Evolutionary conservation across 2,888 invertebrate genomes (phyloP).

Genomic region (Pollenia angustigena): DNA sequence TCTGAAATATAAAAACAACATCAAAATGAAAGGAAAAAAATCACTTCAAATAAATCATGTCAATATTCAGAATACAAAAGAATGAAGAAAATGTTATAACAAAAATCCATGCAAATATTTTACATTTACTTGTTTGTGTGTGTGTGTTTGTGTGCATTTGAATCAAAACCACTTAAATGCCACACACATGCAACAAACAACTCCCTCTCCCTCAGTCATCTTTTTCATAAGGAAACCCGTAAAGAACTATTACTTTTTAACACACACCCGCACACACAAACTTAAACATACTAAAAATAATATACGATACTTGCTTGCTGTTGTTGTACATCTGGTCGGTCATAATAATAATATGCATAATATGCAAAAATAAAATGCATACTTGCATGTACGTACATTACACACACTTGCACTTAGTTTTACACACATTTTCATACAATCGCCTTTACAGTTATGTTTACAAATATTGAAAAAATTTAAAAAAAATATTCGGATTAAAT

Average conservation of each 20-base stretch:
- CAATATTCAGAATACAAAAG: constrained; percentile 63
- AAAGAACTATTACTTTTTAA: constrained; percentile 50
- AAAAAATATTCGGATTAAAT: constrained; percentile 11
- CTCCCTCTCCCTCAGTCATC: constrained; percentile 17
- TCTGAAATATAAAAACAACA: constrained; percentile 34
- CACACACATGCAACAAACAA: constrained; percentile 51
- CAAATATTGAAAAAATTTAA: constrained; percentile 6
- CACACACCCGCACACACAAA: not conserved
- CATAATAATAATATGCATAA: constrained; percentile 70
- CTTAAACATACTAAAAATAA: constrained; percentile 7
- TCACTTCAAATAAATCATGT: constrained; percentile 72
- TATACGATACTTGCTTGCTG: constrained; percentile 22
- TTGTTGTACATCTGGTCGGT: constrained; percentile 59
- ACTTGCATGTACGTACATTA: not conserved
- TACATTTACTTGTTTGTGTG: not conserved
- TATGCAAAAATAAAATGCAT: constrained; percentile 70
- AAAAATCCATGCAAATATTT: constrained; percentile 12
- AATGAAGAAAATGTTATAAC: constrained; percentile 38
- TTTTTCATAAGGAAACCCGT: constrained; percentile 9
- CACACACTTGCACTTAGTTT: not conserved
- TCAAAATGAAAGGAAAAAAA: constrained; percentile 11
- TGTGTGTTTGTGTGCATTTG: constrained; percentile 30
- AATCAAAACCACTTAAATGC: constrained; percentile 69
- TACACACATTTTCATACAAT: not conserved
- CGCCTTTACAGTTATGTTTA: constrained; percentile 30